Percentiles rank a stretch among this genome's conserved stretches.
Conservation (phyloP, 2,113 vertebrate genomes). For the Elephas maximus region DNA sequence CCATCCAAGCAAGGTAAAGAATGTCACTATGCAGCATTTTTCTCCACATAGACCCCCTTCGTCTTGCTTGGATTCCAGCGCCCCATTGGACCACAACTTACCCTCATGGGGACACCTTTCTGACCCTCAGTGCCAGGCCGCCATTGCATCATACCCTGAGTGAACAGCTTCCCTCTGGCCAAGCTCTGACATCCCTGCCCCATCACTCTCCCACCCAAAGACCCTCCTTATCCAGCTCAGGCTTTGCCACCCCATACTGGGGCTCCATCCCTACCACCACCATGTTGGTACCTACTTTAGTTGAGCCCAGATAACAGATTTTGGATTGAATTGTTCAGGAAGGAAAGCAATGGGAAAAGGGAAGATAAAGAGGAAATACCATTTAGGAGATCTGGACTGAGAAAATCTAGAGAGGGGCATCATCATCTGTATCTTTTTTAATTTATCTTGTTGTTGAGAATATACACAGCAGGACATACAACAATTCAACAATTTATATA, state of each 20-base stretch:
- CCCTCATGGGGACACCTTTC: background rate
- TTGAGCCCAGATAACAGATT: background rate
- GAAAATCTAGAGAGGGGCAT: background rate
- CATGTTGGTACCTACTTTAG: background rate
- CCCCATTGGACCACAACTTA: background rate
- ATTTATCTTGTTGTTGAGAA: no score
- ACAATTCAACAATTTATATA: no score
- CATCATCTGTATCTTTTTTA: background rate
- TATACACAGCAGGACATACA: no score
- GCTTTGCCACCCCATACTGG: background rate
- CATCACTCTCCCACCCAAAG: background rate
- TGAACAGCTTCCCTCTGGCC: background rate
- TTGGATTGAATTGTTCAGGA: background rate
- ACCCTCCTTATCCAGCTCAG: background rate
- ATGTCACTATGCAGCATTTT: background rate
- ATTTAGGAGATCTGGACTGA: background rate
- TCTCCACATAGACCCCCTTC: background rate
- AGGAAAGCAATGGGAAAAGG: background rate
- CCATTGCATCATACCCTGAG: no score
- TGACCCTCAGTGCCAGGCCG: background rate
- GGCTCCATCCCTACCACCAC: background rate
- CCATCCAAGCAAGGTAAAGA: background rate
- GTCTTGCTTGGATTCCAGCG: background rate
- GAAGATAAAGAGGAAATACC: background rate
- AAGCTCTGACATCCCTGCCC: background rate